Evolutionary conservation across 2,113 vertebrate species (phyloP), one percentile per base, ranked within the genome.

Genomic region (Equus quagga): DNA sequence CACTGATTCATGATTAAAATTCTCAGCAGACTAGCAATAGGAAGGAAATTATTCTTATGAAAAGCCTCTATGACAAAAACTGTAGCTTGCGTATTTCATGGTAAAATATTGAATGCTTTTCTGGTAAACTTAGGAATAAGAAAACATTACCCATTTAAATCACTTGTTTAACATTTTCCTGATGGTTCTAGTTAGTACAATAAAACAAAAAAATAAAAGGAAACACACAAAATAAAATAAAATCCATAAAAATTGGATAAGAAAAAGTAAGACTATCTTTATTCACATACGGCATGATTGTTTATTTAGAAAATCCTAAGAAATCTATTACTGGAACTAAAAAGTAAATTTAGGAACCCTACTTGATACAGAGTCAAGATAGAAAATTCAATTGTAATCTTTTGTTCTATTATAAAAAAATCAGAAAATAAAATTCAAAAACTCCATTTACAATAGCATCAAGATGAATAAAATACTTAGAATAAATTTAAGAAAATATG

Each of bases 401-500:
- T 95, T 11, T 54, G 49, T 28, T 26, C 44, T 49, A 67, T 23
- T n/a, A 69, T 41, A 1, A 69, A 81, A 62, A 70, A 70, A 31
- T n/a, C 58, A 70, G 33, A 81, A 86, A 80, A 88, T 67, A 49
- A 89, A 95, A 15, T 31, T 88, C 26, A 58, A 86, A 91, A 80
- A 21, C 60, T 69, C 8, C 19, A 31, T 60, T 94, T 86, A 73
- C 9, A 80, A 28, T 79, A 41, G 1, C 26, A 80, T 72, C 13
- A 81, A 81, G 81, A 54, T 54, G 51, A 54, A 54, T 54, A 54
- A 54, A 54, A 54, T 72, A 86, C 31, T 95, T 85, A 79, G 33
- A 91, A 85, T 85, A 51, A 86, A 62, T 51, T 79, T 92, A 92
- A 64, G 72, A 89, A 83, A 76, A 44, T 41, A 31, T 75, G 3